Evolutionary conservation across 2,888 invertebrate genomes (phyloP), one percentile per base, ranked within the genome.

Genomic region (Neria commutata): DNA sequence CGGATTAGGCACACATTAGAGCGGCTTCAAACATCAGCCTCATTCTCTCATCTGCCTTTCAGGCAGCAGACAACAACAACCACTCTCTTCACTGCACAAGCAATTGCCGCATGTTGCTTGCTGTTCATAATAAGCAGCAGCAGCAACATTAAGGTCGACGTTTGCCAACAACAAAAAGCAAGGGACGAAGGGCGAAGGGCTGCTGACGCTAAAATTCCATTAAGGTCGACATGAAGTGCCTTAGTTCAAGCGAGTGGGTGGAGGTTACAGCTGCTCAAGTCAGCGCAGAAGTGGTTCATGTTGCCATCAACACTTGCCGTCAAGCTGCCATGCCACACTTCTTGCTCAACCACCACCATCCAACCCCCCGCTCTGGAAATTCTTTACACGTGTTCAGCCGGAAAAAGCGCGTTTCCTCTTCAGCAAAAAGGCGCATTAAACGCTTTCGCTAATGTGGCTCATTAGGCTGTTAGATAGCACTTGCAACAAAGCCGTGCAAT

Each of bases 341-440:
- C n/a, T n/a, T n/a, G n/a, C n/a, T n/a, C n/a, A n/a, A n/a, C n/a
- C n/a, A n/a, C n/a, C n/a, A n/a, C n/a, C n/a, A n/a, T n/a, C n/a
- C n/a, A n/a, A n/a, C n/a, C n/a, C n/a, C n/a, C n/a, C n/a, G n/a
- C n/a, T n/a, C n/a, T n/a, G 4, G 37, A n/a, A 37, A 37, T 37
- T 37, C n/a, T 37, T 37, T n/a, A 37, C 37, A 37, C 37, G 37
- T 37, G 37, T 37, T 37, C 37, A 37, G 37, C 37, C 37, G 37
- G 37, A 37, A 37, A 37, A n/a, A 14, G 16, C n/a, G 37, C 37
- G n/a, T 14, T 37, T 37, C n/a, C n/a, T 37, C n/a, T n/a, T n/a
- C n/a, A n/a, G n/a, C n/a, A n/a, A n/a, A n/a, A n/a, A n/a, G n/a
- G n/a, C n/a, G n/a, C n/a, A n/a, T n/a, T n/a, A n/a, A n/a, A n/a